A percentile compares a stretch with the other conserved stretches of the same genome.
Conservation (phyloP, 2,797 vertebrate species). For the Phalanger gymnotis region DNA sequence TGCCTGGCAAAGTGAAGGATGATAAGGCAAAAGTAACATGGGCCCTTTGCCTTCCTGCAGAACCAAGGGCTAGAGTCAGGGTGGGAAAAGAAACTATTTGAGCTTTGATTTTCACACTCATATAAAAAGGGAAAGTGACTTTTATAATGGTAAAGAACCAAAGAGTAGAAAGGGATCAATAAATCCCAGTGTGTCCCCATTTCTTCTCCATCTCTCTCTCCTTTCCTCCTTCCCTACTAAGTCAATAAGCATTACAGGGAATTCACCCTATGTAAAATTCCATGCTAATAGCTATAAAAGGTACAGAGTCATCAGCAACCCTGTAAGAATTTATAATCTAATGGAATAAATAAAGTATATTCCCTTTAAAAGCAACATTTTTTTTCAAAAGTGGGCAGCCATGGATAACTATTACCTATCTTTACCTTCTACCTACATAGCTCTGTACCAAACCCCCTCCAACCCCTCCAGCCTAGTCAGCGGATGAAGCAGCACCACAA, state of each 20-base stretch:
- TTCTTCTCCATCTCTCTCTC: not conserved
- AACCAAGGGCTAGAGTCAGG: not conserved
- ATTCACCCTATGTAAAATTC: not conserved
- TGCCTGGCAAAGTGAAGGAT: constrained; percentile 74
- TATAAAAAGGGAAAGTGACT: not conserved
- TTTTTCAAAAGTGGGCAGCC: not conserved
- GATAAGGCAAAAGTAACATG: not conserved
- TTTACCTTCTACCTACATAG: not conserved
- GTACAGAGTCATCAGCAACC: not conserved
- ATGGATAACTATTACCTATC: not conserved
- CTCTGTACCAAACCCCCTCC: not conserved
- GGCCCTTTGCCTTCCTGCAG: constrained; percentile 2
- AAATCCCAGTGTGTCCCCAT: not conserved
- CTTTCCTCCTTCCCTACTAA: not conserved
- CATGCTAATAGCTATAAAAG: not conserved
- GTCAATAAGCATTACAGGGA: not conserved
- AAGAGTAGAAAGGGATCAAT: not conserved
- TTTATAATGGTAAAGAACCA: not conserved
- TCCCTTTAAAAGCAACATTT: not conserved
- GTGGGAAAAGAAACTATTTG: not conserved
- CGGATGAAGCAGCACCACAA: not conserved
- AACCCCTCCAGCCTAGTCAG: not conserved
- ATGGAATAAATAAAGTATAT: not conserved
- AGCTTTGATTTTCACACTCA: not conserved
- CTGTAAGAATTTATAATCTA: not conserved